These are phyloP conservation scores for Macroglossus sobrinus DNA, from an alignment of 2,113 vertebrate species.

Conservation along the genomic window DNA sequence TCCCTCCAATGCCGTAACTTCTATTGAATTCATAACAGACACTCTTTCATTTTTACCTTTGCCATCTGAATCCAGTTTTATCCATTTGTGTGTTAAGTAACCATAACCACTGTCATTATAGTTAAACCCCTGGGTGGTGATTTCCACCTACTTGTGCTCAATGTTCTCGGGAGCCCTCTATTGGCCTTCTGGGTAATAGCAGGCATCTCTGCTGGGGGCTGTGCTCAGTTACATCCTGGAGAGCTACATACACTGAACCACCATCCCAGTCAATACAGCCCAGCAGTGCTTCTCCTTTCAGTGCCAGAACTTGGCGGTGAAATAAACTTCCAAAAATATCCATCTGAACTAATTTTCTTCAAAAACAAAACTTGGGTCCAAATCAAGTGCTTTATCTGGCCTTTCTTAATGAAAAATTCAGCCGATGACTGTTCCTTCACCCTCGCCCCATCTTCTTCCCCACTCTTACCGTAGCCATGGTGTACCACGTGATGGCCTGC, in stretches of 20 bases:
- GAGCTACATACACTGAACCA: background rate
- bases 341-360: constrained; percentile 57
- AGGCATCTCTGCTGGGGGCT: background rate
- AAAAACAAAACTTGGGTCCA: constrained; percentile 40
- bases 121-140: background rate
- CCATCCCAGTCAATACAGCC: background rate
- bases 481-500: rapidly evolving
- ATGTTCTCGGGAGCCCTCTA: constrained; percentile 71
- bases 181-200: constrained; percentile 44
- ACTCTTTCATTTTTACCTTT: background rate
- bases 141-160: constrained; percentile 32
- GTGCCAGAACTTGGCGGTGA: constrained; percentile 40
- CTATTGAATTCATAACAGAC: background rate
- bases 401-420: constrained; percentile 11
- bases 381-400: background rate
- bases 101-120: background rate
- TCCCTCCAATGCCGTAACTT: background rate
- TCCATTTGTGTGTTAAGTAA: background rate
- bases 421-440: background rate
- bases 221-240: background rate
- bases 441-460: background rate
- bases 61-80: background rate
- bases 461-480: background rate
- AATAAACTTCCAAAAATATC: constrained; percentile 68
- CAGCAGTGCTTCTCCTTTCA: background rate